Evolutionary conservation across 2,888 invertebrate genomes (phyloP).

Genomic region (Deladenus siricidicola): DNA sequence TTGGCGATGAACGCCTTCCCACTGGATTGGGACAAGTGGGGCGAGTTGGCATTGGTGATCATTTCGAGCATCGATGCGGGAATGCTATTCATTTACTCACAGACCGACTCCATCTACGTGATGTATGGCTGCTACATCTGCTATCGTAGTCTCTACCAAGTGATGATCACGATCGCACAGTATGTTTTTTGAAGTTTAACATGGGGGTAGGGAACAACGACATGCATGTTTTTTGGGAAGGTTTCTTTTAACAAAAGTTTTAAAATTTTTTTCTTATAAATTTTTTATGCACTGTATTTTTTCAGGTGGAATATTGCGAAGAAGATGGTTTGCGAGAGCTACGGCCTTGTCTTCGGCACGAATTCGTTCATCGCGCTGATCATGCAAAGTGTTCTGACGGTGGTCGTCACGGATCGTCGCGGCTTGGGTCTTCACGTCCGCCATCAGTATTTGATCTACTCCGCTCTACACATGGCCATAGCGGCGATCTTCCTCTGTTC

Average conservation of each 20-base stretch:
- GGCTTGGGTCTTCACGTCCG: conserved; percentile 29
- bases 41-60: conserved; percentile 27
- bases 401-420: conserved; percentile 23
- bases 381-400: conserved; percentile 25
- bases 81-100: conserved; percentile 28
- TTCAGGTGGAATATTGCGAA: conserved; percentile 34
- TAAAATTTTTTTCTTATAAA: no score
- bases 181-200: no score
- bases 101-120: conserved; percentile 29
- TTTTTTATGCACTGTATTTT: neutral
- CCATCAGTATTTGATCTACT: conserved; percentile 13
- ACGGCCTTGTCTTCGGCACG: conserved; percentile 33
- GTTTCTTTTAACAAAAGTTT: neutral
- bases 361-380: conserved; percentile 30
- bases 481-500: conserved; percentile 29
- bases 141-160: conserved; percentile 45
- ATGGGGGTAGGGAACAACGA: no score
- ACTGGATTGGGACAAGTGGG: conserved; percentile 54
- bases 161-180: conserved; percentile 52
- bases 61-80: conserved; percentile 31
- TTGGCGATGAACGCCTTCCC: conserved; percentile 59
- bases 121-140: conserved; percentile 44
- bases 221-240: neutral
- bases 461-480: conserved; percentile 19
- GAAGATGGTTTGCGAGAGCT: conserved; percentile 32